Base-by-base conservation (phyloP, 37 sponge, comb jelly and placozoan genomes). In the Beroe ovata region DNA sequence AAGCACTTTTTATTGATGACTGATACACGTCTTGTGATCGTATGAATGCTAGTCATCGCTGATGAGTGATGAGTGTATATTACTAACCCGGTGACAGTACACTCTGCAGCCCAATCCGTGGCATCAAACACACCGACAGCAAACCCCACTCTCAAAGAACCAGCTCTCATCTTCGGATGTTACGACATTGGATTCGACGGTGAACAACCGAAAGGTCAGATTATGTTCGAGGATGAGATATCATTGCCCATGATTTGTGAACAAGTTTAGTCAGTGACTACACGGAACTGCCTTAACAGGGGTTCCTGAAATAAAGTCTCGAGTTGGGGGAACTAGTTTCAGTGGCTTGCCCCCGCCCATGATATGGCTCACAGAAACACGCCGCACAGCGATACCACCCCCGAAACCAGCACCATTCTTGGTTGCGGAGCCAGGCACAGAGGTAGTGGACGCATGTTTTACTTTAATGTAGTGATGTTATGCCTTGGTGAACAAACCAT, bases 271-370 rank as follows among this genome's bases (percentile, higher is more conserved):
- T 47, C 6, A 16, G 6, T 47, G 11, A 47, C 54, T 16, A 47
- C 11, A 47, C 6, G 11, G 11, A 47, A 11, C 11, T 47, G 11
- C 11, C 54, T 47, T 77, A 14, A 6, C 47, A 77, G 84, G 84
- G 23, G 84, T 77, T 4, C 84, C 84, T 22, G 84, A 77, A 26
- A 77, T 77, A 77, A 77, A 40, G 38, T 30, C 84, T 8, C 36
- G 33, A 35, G 84, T 77, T 0, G 84, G 84, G 23, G 84, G 84
- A 0, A 77, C 84, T 36, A 77, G 84, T 77, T 77, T 77, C 54
- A 77, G 84, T 40, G 84, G 84, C 22, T 26, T 42, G 33, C 84
- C 84, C 11, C 84, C 84, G 11, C 84, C 84, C 8, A 77, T 77
- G 84, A 25, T 77, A 42, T 77, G 84, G 84, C 54, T 77, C 1